Conservation (phyloP, 2,113 vertebrate genomes). For the Cricetomys ansorgei region DNA sequence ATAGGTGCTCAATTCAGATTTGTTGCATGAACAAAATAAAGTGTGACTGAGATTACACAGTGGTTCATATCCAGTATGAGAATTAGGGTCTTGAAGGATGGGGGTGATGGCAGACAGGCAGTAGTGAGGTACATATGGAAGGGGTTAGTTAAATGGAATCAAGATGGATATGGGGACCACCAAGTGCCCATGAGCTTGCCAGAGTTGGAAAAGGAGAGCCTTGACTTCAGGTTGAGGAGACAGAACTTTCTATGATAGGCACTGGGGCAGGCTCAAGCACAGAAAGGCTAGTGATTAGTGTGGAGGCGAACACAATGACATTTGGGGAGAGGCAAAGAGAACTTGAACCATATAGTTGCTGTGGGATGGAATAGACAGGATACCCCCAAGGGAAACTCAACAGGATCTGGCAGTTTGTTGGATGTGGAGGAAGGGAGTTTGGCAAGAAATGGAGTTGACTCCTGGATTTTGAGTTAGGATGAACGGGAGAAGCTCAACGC, state of each 20-base stretch:
- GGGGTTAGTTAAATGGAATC: neutral
- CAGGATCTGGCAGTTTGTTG: neutral
- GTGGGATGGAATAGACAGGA: neutral
- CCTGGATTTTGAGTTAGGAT: constrained; percentile 16
- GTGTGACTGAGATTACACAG: constrained; percentile 49
- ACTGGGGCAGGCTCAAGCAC: neutral
- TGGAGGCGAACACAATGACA: neutral
- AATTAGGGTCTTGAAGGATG: constrained; percentile 8
- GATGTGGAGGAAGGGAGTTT: neutral
- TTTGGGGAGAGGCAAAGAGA: neutral
- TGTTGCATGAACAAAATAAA: constrained; percentile 47
- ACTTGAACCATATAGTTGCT: neutral
- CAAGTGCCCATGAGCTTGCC: neutral
- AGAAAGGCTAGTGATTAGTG: neutral
- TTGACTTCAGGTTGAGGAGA: neutral
- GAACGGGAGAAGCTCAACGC: neutral
- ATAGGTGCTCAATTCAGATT: constrained; percentile 25
- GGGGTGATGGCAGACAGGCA: constrained; percentile 1
- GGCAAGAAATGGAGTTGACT: constrained; percentile 21
- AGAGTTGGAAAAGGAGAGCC: constrained; percentile 23
- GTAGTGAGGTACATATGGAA: neutral
- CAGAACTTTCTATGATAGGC: neutral
- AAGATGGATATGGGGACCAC: neutral
- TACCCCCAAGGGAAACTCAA: neutral
- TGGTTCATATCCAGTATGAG: neutral